Evolutionary conservation across 2,888 invertebrate species (phyloP), one percentile per base, ranked within the genome.

Genomic region (Formica aserva): DNA sequence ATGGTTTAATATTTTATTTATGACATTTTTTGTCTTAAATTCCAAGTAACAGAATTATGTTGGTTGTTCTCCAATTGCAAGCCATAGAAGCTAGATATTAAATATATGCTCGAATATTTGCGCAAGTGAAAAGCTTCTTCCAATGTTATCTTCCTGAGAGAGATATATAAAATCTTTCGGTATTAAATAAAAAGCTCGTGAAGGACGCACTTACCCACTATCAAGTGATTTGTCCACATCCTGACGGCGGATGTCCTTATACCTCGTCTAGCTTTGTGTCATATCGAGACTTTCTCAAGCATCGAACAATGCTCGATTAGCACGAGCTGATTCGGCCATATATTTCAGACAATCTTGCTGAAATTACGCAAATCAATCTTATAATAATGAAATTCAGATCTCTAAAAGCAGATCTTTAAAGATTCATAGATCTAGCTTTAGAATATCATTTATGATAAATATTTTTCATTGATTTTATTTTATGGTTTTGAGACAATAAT

Each of bases 141-240:
- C 22, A 22, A 78, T 45, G 45, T n/a, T 77, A 57, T 15, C 32
- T 45, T 78, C 32, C 32, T 52, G 32, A 35, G 60, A 60, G 41
- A 62, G 45, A 60, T 41, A 78, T 41, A 71, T 66, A 71, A 13
- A 35, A 60, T 11, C 32, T 72, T 80, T 35, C 1, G 13, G 3
- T 4, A 71, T 80, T 72, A 80, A 71, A 13, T 60, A 18, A 60
- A 4, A 78, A 71, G 22, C 18, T 29, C 15, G 32, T 57, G 9
- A 6, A 48, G 29, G 18, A 78, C 60, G 26, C 18, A 90, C 90
- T 90, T 72, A 90, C 90, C 90, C 82, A 71, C 85, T 88, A 85
- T 75, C 74, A 89, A 82, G 29, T 76, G 67, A 88, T 87, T 85
- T 78, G 83, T 72, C 87, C 82, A 66, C 90, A 90, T 90, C 67